Evolutionary conservation across 1,140 invertebrate species (phyloP), one percentile per base, ranked within the genome.

Genomic region (Spodoptera litura): DNA sequence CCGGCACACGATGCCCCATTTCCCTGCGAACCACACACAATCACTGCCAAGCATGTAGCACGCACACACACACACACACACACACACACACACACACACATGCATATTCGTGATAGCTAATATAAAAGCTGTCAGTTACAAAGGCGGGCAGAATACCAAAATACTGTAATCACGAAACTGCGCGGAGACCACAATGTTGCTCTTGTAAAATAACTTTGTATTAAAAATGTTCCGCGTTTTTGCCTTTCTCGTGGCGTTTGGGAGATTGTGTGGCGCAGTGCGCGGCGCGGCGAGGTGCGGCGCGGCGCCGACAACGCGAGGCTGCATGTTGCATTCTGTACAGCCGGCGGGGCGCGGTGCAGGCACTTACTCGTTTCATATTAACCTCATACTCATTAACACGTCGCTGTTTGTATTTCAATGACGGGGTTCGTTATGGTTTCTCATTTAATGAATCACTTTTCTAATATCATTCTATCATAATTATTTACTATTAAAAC

Each of bases 101-200:
- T 49, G 56, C 56, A 51, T n/a, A 49, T 25, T 58, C 55, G 55
- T 74, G 55, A 74, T 51, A 74, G 71, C 56, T 74, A 61, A 74
- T 74, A 74, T 51, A 61, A 59, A 61, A 74, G 55, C 71, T 74
- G 71, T 74, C 71, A 74, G 25, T 25, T 25, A 6, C 71, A 74
- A 61, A 59, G 56, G 27, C 56, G 71, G 6, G 56, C 44, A 13
- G 71, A 74, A 74, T 74, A 74, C 56, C 35, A 51, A 74, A 74
- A 61, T 52, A 61, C 56, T 27, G 55, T 61, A 51, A 61, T 61
- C 62, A 66, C 62, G 62, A 66, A 49, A 51, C 62, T 44, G 61
- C n/a, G 13, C 38, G 38, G 62, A 49, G 38, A 66, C 62, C 62
- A 66, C 62, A 66, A 66, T 66, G 38, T 49, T 66, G 62, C 62